Conservation (phyloP, 1,140 invertebrate species). For the roundworm (Caenorhabditis elegans) region WBcel235 BX284602.5:9716001-9716500, state of each 20-base stretch:
- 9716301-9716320: background rate
- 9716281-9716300: background rate
- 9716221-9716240: background rate
- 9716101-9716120: background rate
- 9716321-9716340: background rate
- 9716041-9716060: conserved; percentile 74
- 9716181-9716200: no score
- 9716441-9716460: background rate
- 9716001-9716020: conserved; percentile 74
- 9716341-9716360: background rate
- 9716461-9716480: background rate
- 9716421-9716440: background rate
- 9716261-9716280: background rate
- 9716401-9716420: background rate
- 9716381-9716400: background rate
- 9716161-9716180: no score
- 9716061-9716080: conserved; percentile 70
- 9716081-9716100: background rate
- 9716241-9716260: background rate
- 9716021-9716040: conserved; percentile 77
- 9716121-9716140: background rate
- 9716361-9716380: background rate
- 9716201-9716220: background rate
- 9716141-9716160: background rate
- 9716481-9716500: no score